phyloP scores from a whole-genome alignment of 2,888 invertebrate genomes.

The Cecidostiba fungosa region DNA sequence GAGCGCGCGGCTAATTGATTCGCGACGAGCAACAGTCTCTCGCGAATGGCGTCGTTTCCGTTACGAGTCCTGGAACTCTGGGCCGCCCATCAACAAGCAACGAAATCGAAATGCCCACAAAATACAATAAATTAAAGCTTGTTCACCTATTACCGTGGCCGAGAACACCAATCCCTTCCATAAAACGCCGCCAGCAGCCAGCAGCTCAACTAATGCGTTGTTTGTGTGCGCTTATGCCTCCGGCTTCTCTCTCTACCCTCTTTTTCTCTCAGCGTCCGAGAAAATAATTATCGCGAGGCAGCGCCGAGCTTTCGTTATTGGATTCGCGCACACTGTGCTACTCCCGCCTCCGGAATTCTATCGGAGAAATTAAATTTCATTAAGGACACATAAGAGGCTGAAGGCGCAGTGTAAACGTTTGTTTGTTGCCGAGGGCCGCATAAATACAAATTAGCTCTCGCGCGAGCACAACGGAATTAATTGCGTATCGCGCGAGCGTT shows the following conservation, averaged over 20 bases:
- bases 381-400: slow-evolving; percentile 62
- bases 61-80: too few species aligned
- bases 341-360: slow-evolving; percentile 57
- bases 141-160: too few species aligned
- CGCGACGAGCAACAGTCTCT: too few species aligned
- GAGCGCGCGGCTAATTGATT: slow-evolving; percentile 59
- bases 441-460: slow-evolving; percentile 74
- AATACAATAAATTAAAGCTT: too few species aligned
- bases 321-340: slow-evolving; percentile 46
- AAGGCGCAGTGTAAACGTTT: slow-evolving; percentile 58
- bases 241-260: slow-evolving; percentile 7
- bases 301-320: slow-evolving; percentile 61
- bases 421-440: slow-evolving; percentile 69
- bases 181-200: background rate
- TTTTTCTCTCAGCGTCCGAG: slow-evolving; percentile 30
- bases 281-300: slow-evolving; percentile 60
- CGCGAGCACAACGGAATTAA: slow-evolving; percentile 60
- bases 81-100: too few species aligned
- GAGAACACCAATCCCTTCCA: too few species aligned
- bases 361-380: slow-evolving; percentile 66
- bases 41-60: too few species aligned
- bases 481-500: slow-evolving; percentile 57
- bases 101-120: too few species aligned
- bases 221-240: slow-evolving; percentile 53
- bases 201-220: slow-evolving; percentile 55